Evolutionary conservation across 92 coral and sea anemone genomes (phyloP).

Genomic region (Virgularia gustaviana): DNA sequence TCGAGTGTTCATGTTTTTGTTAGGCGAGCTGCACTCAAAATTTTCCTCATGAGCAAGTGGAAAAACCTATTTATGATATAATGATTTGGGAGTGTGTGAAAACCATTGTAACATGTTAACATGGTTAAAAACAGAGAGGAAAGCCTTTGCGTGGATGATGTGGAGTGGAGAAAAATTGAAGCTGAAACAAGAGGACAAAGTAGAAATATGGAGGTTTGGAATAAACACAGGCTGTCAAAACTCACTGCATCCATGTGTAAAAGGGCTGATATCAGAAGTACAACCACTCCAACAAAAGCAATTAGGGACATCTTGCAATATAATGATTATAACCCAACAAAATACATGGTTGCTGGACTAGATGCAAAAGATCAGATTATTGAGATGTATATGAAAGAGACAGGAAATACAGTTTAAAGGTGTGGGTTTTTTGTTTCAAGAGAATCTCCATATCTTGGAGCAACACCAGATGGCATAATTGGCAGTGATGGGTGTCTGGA

Average conservation of each 20-base stretch:
- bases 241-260: not conserved
- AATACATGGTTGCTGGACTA: slow-evolving; percentile 53
- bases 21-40: no score
- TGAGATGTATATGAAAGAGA: slow-evolving; percentile 33
- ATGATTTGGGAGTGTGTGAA: no score
- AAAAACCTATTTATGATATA: no score
- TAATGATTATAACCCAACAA: slow-evolving; percentile 8
- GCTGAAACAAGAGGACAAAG: not conserved
- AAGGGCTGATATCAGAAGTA: not conserved
- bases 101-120: no score
- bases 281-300: not conserved
- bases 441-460: slow-evolving; percentile 56
- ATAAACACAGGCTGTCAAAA: not conserved
- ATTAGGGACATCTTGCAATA: not conserved
- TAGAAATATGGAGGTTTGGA: not conserved
- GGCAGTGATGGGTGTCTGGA: slow-evolving; percentile 48
- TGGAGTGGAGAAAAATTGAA: no score
- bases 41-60: no score
- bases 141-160: no score
- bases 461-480: slow-evolving; percentile 60
- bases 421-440: slow-evolving; percentile 64
- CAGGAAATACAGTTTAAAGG: slow-evolving; percentile 46
- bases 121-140: no score
- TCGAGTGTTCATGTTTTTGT: no score
- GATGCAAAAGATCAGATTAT: slow-evolving; percentile 45